Evolutionary conservation across 2,113 vertebrate species (phyloP), one percentile per base, ranked within the genome.

Genomic region (Phaetusa simplex): DNA sequence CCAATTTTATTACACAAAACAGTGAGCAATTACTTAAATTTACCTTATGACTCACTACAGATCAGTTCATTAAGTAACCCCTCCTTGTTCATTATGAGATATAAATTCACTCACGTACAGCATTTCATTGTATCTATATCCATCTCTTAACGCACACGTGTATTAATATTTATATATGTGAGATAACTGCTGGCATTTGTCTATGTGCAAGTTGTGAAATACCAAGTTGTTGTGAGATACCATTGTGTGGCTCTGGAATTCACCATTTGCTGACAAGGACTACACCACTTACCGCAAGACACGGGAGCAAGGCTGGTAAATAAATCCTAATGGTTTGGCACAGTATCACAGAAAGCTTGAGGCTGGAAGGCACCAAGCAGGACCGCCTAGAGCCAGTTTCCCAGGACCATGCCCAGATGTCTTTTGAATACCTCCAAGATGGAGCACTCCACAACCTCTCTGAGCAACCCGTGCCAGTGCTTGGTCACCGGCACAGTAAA

Each of bases 11-110:
- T 96, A 52, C 92, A 86, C 17, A 15, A 64, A 92, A 69, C 77
- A 49, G 19, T 27, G 40, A 96, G 77, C 70, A 92, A 76, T 83
- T 61, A 38, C 88, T 95, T 52, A 17, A 67, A 55, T 95, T 88
- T 79, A 52, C 84, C 70, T 62, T n/a, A 65, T 96, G 95, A 97
- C 69, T 95, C 93, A 95, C 42, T 34, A 52, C 49, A 81, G 76
- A 72, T 86, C 18, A 67, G 72, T 88, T 93, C 72, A 78, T 74
- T 76, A 82, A 82, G 53, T 74, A 87, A 91, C 32, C 65, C 70
- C 43, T 71, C 55, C 81, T 56, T 3, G 0, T 71, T 67, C 8
- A 55, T 43, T 50, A 16, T 61, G 56, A 69, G 62, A 76, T 23
- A 88, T 2, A 6, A 90, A 85, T 36, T 49, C 79, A 2, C 47